Evolutionary conservation across 2,888 invertebrate species (phyloP), one percentile per base, ranked within the genome.

Genomic region (Amiota communis): DNA sequence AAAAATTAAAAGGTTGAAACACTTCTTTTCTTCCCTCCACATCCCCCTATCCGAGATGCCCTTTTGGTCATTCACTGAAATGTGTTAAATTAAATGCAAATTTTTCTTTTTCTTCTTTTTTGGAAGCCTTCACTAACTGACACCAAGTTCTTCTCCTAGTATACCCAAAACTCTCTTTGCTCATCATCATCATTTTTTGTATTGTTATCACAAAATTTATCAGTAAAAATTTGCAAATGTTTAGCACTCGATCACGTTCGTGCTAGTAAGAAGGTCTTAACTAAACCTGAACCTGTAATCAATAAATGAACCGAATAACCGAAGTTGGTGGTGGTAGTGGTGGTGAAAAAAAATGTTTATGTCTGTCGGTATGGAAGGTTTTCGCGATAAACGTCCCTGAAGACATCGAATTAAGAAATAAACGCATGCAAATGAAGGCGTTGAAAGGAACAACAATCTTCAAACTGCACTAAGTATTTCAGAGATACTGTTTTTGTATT

Each of bases 351-450:
- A 69, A 63, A 64, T 67, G 49, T 47, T 59, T 13, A 36, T 6
- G 36, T 36, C 36, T 36, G 2, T 36, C 36, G 36, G 36, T 1
- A 36, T 36, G 36, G 36, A 36, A 36, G 36, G 36, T 6, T 36
- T 36, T 36, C 36, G 36, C 36, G 36, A 36, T 36, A 36, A 36
- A 36, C 59, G 59, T 59, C 59, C 11, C 20, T 59, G 20, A 17
- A 12, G 63, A 12, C 23, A 53, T 48, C 79, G 82, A 76, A 86
- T 86, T 87, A 86, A 86, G 87, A 86, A 86, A 86, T 87, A 86
- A 85, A 86, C 80, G 83, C 81, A 86, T 86, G 87, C 86, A 85
- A 85, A 85, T 86, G 86, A 86, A 84, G 83, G 85, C 86, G 85
- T 85, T 86, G 85, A 85, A 85, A 86, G 84, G 85, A 79, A 75